Conservation (phyloP, 2,888 invertebrate genomes). For the Cybosia mesomella region DNA sequence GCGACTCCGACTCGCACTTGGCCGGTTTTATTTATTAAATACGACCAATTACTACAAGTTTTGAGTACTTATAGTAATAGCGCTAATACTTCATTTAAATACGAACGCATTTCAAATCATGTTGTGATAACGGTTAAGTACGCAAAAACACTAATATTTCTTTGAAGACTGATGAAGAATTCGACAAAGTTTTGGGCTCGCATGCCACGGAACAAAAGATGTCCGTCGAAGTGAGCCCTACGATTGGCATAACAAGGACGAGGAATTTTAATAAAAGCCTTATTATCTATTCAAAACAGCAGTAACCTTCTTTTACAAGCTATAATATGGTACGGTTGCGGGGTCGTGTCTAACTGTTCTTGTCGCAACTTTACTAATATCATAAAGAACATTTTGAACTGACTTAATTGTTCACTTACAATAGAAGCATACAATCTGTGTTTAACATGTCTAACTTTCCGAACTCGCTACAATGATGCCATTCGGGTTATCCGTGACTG, state of each 20-base stretch:
- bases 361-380: slow-evolving; percentile 75
- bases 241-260: slow-evolving; percentile 79
- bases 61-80: too few species aligned
- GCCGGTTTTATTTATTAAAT: too few species aligned
- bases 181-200: slow-evolving; percentile 67
- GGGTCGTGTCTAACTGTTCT: slow-evolving; percentile 63
- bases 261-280: slow-evolving; percentile 86
- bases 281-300: slow-evolving; percentile 84
- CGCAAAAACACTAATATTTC: slow-evolving; percentile 68
- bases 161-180: slow-evolving; percentile 67
- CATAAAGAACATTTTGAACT: slow-evolving; percentile 65
- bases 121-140: slow-evolving; percentile 59
- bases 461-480: slow-evolving; percentile 37
- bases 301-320: slow-evolving; percentile 82
- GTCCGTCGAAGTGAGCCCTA: slow-evolving; percentile 61
- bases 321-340: slow-evolving; percentile 68
- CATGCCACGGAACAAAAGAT: slow-evolving; percentile 77
- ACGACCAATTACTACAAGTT: not conserved
- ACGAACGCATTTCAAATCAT: slow-evolving; percentile 41
- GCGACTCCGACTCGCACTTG: too few species aligned
- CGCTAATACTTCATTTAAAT: not conserved
- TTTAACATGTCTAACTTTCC: slow-evolving; percentile 45
- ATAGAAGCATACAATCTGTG: slow-evolving; percentile 54
- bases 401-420: slow-evolving; percentile 67
- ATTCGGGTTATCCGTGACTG: slow-evolving; percentile 30